Evolutionary conservation across 2,113 vertebrate species (phyloP), one percentile per base, ranked within the genome.

Genomic region (Halcyon senegalensis): DNA sequence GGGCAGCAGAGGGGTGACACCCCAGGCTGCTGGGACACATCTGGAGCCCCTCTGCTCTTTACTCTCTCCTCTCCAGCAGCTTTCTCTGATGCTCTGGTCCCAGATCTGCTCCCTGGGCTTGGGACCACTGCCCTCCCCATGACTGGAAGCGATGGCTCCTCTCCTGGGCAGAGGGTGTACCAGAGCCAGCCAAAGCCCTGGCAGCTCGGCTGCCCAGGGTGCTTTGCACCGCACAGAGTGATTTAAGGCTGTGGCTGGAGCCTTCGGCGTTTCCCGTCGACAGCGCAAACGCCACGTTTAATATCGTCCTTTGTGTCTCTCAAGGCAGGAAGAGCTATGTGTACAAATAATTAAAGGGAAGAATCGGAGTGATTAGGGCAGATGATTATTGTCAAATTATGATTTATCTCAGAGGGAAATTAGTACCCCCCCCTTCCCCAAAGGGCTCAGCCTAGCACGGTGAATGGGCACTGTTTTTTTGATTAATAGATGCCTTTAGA

Each of bases 351-450:
- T 98, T 98, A 98, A 98, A 98, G 46, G 86, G 96, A 98, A 98
- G 97, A 98, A 98, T 97, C 35, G 18, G 96, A 96, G 97, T 98
- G 98, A 98, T 98, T 98, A 98, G 97, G 97, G 98, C 98, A 98
- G 98, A 98, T 98, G 98, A 98, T 98, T 98, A 98, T 98, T 98
- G 98, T 98, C 98, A 98, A 97, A 98, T 98, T 98, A 98, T 98
- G 98, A 98, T 98, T 98, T 98, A 98, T 98, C 97, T 98, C 98
- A 91, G 96, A 97, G 95, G 97, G 94, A 98, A 98, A 98, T 98
- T 98, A 98, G 97, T 97, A 97, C 92, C 91, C 88, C 97, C 97
- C 97, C 97, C 97, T 96, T 81, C 94, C 96, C 96, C 97, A 96
- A 96, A 98, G 96, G 98, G 96, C 97, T 98, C 72, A 96, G 97